phyloP scores from a whole-genome alignment of 2,113 vertebrate genomes.

The Platichthys flesus region DNA sequence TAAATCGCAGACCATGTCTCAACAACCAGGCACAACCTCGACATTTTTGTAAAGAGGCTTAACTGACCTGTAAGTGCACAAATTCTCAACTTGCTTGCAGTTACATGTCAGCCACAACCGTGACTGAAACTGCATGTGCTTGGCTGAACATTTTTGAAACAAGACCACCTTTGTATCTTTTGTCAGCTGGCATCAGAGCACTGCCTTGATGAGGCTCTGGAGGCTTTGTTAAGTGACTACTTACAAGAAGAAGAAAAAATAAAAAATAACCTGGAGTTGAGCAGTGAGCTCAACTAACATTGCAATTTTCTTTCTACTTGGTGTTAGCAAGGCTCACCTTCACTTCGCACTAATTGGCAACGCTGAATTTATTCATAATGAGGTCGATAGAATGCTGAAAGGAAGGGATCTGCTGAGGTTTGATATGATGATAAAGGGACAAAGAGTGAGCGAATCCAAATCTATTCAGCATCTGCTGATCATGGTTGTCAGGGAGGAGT shows the following conservation, averaged over 20 bases:
- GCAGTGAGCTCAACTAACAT: constrained; percentile 5
- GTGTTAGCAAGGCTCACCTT: neutral
- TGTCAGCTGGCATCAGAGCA: too few species aligned
- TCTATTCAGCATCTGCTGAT: constrained; percentile 27
- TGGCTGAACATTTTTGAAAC: too few species aligned
- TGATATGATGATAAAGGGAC: constrained; percentile 24
- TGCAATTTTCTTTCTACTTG: neutral
- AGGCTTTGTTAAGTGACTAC: constrained; percentile 29
- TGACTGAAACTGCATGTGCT: neutral
- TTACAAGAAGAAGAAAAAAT: neutral
- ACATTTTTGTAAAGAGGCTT: neutral
- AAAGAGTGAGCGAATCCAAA: neutral
- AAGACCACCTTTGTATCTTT: too few species aligned
- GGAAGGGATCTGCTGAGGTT: constrained; percentile 11
- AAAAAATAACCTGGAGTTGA: constrained; percentile 1
- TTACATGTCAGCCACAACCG: neutral
- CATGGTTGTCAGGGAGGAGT: constrained; percentile 20
- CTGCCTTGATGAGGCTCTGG: constrained; percentile 9
- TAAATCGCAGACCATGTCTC: constrained; percentile 4
- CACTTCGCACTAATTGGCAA: constrained; percentile 34
- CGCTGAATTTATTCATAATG: constrained; percentile 3
- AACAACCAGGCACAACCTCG: neutral
- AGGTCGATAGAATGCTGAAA: constrained; percentile 12
- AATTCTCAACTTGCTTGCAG: neutral
- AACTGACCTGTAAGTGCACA: neutral